Conservation (phyloP, 2,113 vertebrate species). For the Protobothrops flavoviridis region DNA sequence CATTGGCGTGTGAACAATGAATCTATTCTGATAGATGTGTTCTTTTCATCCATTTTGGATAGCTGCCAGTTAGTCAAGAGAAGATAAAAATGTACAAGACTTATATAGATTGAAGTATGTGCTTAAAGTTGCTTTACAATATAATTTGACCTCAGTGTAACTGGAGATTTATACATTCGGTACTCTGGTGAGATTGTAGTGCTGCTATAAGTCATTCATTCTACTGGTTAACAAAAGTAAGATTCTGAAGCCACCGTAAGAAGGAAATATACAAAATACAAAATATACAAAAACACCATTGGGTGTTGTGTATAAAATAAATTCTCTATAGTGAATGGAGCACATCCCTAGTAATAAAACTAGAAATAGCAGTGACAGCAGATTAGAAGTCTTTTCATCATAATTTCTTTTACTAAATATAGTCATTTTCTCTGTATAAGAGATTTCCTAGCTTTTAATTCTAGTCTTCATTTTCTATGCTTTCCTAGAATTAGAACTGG, state of each 20-base stretch:
- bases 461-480: background rate
- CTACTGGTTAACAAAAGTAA: background rate
- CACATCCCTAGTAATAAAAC: background rate
- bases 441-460: background rate
- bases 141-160: conserved; percentile 30
- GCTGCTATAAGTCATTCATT: conserved; percentile 15
- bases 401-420: background rate
- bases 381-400: background rate
- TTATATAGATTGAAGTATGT: conserved; percentile 24
- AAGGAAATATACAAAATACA: conserved; percentile 4
- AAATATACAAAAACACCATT: background rate
- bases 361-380: background rate
- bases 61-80: background rate
- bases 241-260: background rate
- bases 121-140: conserved; percentile 26
- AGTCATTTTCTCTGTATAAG: background rate
- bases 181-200: conserved; percentile 12
- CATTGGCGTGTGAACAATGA: background rate
- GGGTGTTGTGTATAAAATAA: background rate
- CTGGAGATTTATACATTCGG: conserved; percentile 46
- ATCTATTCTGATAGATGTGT: conserved; percentile 1
- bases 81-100: background rate
- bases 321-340: background rate
- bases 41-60: background rate
- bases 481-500: background rate